Conservation (phyloP, 2,113 vertebrate species). For the Macrotus californicus region DNA sequence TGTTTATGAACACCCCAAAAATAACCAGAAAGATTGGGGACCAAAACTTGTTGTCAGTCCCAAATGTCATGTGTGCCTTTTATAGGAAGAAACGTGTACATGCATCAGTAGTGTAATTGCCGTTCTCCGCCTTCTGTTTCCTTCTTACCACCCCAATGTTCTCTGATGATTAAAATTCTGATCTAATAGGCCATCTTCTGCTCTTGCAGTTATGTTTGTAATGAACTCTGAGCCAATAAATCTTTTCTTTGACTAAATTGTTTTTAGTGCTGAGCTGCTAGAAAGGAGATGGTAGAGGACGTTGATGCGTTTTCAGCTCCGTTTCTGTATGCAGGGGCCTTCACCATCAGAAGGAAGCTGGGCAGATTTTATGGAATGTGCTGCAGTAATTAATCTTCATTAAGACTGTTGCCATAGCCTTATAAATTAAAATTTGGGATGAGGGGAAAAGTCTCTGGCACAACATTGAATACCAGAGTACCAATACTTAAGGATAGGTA, state of each 20-base stretch:
- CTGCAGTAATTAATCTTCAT: slow-evolving; percentile 83
- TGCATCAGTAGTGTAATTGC: background rate
- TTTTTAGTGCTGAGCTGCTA: slow-evolving; percentile 52
- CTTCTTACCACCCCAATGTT: background rate
- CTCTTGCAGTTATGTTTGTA: slow-evolving; percentile 38
- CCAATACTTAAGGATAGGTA: slow-evolving; percentile 65
- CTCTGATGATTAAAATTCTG: slow-evolving; percentile 33
- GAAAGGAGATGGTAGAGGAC: slow-evolving; percentile 56
- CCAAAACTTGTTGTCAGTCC: background rate
- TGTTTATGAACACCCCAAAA: background rate
- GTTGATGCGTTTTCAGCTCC: slow-evolving; percentile 71
- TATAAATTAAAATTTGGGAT: slow-evolving; percentile 79
- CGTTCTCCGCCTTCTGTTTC: background rate
- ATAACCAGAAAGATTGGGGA: background rate
- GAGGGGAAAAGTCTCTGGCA: slow-evolving; percentile 67
- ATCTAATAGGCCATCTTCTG: background rate
- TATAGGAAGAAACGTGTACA: background rate
- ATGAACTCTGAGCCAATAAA: slow-evolving; percentile 41
- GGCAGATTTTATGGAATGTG: slow-evolving; percentile 67
- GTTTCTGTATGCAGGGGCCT: slow-evolving; percentile 47
- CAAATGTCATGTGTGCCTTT: background rate
- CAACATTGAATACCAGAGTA: slow-evolving; percentile 72
- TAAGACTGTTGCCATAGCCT: slow-evolving; percentile 72
- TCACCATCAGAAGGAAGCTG: slow-evolving; percentile 72
- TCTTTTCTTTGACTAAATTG: slow-evolving; percentile 48